A percentile compares a stretch with the other conserved stretches of the same genome.
Evolutionary conservation across 64 coral and sea anemone species (phyloP).

Genomic region (Catalaphyllia jardinei): DNA sequence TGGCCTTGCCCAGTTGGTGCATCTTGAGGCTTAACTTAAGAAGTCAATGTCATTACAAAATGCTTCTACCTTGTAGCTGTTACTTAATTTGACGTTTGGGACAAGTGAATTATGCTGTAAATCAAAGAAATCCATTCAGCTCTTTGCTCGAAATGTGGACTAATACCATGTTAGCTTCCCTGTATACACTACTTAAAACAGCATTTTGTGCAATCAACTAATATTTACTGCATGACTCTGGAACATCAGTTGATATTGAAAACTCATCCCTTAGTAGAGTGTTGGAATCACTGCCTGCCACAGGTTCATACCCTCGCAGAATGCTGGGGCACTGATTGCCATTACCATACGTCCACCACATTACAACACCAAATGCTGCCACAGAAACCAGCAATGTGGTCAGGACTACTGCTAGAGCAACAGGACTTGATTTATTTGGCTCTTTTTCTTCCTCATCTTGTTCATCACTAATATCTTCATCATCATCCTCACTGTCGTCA

Average conservation of each 20-base stretch:
- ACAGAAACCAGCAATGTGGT: slow-evolving; percentile 5
- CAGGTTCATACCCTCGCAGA: slow-evolving; percentile 25
- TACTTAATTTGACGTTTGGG: too few relatives aligned
- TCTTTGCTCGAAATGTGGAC: too few relatives aligned
- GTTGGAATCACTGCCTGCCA: not conserved
- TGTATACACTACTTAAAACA: too few relatives aligned
- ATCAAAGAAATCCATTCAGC: too few relatives aligned
- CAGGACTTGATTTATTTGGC: not conserved
- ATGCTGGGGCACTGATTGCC: not conserved
- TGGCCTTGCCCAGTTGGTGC: too few relatives aligned
- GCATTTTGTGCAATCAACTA: too few relatives aligned
- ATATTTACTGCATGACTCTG: not conserved
- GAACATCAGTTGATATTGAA: not conserved
- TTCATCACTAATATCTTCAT: not conserved
- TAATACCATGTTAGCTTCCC: too few relatives aligned
- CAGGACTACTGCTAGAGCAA: not conserved
- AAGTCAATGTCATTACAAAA: too few relatives aligned
- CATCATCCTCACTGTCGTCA: not conserved
- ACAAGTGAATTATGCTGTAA: too few relatives aligned
- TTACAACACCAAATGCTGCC: not conserved
- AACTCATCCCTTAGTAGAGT: not conserved
- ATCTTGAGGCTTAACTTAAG: too few relatives aligned
- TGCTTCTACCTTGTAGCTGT: too few relatives aligned
- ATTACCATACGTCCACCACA: slow-evolving; percentile 23
- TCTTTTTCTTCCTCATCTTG: not conserved